These are phyloP conservation scores for Malurus melanocephalus DNA, from an alignment of 2,113 vertebrate species.

Conservation along the genomic window DNA sequence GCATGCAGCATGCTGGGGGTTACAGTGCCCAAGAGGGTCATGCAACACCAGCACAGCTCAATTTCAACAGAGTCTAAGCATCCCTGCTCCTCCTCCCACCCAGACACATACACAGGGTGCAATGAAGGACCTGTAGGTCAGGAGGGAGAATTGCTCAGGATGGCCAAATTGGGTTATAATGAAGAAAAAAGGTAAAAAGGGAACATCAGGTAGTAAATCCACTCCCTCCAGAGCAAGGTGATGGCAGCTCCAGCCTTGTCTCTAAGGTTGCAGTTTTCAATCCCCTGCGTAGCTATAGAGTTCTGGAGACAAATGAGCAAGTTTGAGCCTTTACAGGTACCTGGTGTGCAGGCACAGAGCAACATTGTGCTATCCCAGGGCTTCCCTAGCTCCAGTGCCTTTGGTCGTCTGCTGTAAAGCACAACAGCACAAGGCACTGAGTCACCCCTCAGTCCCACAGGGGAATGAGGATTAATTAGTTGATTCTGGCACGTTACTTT, in stretches of 20 bases:
- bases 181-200: not conserved
- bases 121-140: not conserved
- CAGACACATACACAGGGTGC: fast-evolving
- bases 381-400: not conserved
- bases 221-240: not conserved
- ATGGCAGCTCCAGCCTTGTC: not conserved
- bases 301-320: not conserved
- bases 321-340: not conserved
- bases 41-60: fast-evolving
- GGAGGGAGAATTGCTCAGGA: not conserved
- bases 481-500: not conserved
- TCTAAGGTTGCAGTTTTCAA: not conserved
- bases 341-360: not conserved
- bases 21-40: fast-evolving
- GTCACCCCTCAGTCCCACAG: not conserved
- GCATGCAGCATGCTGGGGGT: not conserved
- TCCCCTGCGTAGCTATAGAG: not conserved
- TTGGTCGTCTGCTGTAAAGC: not conserved
- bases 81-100: not conserved
- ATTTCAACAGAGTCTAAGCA: not conserved
- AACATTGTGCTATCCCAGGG: not conserved
- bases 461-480: slow-evolving; percentile 16
- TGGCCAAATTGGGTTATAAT: not conserved
- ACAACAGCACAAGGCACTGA: not conserved
- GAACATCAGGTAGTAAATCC: not conserved